Evolutionary conservation across 2,888 invertebrate genomes (phyloP), one percentile per base, ranked within the genome.

Genomic region (Phorcus lineatus): DNA sequence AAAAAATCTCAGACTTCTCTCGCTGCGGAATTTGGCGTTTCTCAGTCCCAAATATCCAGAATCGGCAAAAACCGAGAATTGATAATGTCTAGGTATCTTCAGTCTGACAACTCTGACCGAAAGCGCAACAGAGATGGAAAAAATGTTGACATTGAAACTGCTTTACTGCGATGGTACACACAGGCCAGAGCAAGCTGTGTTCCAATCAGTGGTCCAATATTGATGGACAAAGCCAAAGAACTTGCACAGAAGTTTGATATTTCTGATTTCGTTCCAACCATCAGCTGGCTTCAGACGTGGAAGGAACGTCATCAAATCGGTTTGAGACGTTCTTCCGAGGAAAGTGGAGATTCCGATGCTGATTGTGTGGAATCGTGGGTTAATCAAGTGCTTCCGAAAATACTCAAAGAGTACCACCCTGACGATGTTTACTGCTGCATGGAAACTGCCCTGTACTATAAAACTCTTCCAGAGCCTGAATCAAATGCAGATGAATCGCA

Each of bases 201-300:
- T 19, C 75, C 75, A 11, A 47, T 75, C 24, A 75, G 53, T 53
- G 75, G 75, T 9, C 52, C 54, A 3, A 53, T 75, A 53, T 31
- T 75, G 52, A 75, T 53, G 75, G 75, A 75, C 52, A 75, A 75
- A 19, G 75, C 75, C 24, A 75, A 53, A 24, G 54, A 52, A 24
- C 31, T 75, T 22, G 75, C 75, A 1, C n/a, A 24, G 1, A 75
- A 52, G 54, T 52, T 75, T 16, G 54, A 75, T 24, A 31, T 24
- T 7, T 13, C 19, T 22, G 75, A 75, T 31, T 75, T 75, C n/a
- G 17, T 75, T 9, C 75, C 75, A 3, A 53, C 75, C 1, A 24
- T 24, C 17, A 22, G 22, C 24, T 75, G 75, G 75, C 17, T 75
- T 0, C 52, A 53, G 22, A 2, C 17, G 28, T 75, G 75, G 75